Conservation (phyloP, 2,113 vertebrate species). For the Panthera tigris region DNA sequence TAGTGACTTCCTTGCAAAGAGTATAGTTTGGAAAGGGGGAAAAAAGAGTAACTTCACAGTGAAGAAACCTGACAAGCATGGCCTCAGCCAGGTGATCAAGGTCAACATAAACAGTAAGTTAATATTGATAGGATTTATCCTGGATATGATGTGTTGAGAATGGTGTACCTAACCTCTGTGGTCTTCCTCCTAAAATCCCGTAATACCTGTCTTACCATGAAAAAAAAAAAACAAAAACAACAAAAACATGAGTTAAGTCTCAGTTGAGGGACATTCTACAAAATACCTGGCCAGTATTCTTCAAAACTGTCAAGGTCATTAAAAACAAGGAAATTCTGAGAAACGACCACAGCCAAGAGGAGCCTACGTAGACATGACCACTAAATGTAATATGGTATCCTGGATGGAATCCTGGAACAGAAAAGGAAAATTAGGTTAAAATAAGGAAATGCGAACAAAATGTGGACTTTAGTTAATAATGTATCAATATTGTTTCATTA, state of each 20-base stretch:
- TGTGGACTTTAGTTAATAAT: background rate
- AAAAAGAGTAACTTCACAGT: background rate
- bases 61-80: background rate
- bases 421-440: background rate
- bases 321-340: background rate
- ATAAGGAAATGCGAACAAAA: background rate
- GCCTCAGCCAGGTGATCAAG: background rate
- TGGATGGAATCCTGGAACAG: background rate
- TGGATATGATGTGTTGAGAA: background rate
- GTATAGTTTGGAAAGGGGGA: rapidly evolving
- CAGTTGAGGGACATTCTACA: background rate
- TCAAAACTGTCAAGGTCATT: background rate
- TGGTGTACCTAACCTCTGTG: background rate
- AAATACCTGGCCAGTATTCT: background rate
- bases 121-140: background rate
- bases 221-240: no score
- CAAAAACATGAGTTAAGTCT: background rate
- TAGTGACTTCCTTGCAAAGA: background rate
- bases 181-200: background rate
- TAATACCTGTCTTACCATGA: background rate
- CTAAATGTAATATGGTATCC: background rate
- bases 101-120: background rate
- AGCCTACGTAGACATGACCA: background rate
- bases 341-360: background rate
- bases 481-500: background rate